Base-by-base conservation (phyloP, 2,797 vertebrate genomes). In the Knipowitschia caucasica region DNA sequence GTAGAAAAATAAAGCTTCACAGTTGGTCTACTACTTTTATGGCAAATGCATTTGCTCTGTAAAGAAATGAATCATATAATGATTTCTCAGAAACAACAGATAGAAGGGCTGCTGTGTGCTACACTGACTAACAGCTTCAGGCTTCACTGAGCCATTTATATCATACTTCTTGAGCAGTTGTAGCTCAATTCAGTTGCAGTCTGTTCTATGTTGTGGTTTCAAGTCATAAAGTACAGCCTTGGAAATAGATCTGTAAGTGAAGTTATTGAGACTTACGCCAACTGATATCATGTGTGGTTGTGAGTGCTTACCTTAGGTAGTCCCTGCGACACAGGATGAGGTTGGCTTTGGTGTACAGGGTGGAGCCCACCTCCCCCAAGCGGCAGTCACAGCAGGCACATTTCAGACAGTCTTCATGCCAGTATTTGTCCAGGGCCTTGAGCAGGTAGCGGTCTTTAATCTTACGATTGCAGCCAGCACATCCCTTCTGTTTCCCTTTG, bases 401-500 rank as follows among this genome's bases (percentile, higher is more conserved):
- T 89, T 99, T 99, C 88, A 99, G 89, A 84, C 96, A 99, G 92
- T 99, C 96, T 71, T 99, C 96, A 89, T 99, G 96, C 96, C 96
- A 99, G 79, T 99, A 99, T 88, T 98, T 99, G 92, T 99, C 97
- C 92, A 99, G 88, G 78, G 97, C 97, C 91, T 99, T 98, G 74
- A 99, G 94, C 78, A 99, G 94, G 91, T 99, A 99, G 64, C 97
- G 92, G 93, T 99, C 97, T 92, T 98, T 99, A 91, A 99, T 99
- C 92, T 98, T 99, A 86, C 96, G 95, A 94, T 97, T 99, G 94
- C 96, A 99, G 95, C 96, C 96, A 92, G 96, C 96, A 93, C 96
- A 99, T 94, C 96, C 96, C 93, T 98, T 98, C 93, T 98, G 95
- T 94, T 96, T 99, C 94, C 93, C 86, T 89, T 90, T 88, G 84